phyloP scores from a whole-genome alignment of 1,140 invertebrate species.

The Scaptomyza pallida region DNA sequence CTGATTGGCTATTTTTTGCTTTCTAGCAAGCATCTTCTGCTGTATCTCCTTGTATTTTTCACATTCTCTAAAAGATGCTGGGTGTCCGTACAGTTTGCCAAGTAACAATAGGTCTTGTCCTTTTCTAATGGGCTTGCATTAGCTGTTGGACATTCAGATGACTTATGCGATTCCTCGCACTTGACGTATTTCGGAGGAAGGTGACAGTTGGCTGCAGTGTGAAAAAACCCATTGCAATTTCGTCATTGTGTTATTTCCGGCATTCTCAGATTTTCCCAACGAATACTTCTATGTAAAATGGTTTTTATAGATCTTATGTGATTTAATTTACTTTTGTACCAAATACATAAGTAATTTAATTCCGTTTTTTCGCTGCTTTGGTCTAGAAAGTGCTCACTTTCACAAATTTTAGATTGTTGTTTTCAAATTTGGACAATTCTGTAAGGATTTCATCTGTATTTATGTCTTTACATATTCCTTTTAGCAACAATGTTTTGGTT shows the following conservation, averaged over 20 bases:
- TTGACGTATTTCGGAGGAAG: no score
- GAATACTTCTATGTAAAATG: neutral
- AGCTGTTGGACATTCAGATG: neutral
- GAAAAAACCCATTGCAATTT: neutral
- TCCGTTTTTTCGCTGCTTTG: neutral
- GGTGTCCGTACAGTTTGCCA: neutral
- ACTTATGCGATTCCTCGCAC: no score
- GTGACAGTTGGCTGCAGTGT: neutral
- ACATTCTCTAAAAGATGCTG: neutral
- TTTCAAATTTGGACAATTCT: no score
- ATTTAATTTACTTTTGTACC: slow-evolving; percentile 1
- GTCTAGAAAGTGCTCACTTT: neutral
- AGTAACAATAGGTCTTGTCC: neutral
- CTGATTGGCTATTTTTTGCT: neutral
- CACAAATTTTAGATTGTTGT: neutral
- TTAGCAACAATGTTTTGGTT: no score
- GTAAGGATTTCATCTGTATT: no score
- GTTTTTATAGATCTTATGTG: neutral
- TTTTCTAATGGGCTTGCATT: neutral
- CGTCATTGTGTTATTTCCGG: neutral
- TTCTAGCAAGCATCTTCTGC: neutral
- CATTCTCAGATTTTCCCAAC: neutral
- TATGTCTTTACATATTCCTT: no score
- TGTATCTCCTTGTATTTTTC: neutral
- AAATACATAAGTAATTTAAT: neutral